Evolutionary conservation across 2,888 invertebrate species (phyloP).

Genomic region (Cosmorhoe ocellata): DNA sequence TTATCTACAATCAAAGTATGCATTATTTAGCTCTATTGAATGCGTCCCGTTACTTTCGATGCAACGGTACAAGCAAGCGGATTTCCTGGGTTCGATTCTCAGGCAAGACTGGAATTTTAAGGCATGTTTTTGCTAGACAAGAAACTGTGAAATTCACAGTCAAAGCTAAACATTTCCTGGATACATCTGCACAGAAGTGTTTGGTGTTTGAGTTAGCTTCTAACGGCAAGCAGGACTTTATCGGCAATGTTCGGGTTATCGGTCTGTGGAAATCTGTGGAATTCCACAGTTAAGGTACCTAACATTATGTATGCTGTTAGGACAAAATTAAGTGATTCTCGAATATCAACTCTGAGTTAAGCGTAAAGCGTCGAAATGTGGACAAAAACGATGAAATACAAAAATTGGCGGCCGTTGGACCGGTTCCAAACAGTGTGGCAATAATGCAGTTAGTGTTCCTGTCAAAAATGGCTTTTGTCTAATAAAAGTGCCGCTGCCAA

Average conservation of each 20-base stretch:
- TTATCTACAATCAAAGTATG: slow-evolving; percentile 32
- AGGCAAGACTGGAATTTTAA: slow-evolving; percentile 61
- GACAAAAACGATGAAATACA: slow-evolving; percentile 29
- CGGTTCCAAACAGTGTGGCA: slow-evolving; percentile 57
- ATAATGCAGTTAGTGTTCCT: slow-evolving; percentile 55
- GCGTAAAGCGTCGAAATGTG: slow-evolving; percentile 7
- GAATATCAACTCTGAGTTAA: not conserved
- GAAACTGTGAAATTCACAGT: slow-evolving; percentile 25
- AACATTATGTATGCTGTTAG: not conserved
- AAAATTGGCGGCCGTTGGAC: slow-evolving; percentile 46
- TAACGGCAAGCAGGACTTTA: slow-evolving; percentile 5
- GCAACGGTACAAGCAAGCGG: slow-evolving; percentile 62
- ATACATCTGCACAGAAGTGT: slow-evolving; percentile 13
- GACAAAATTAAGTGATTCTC: too few relatives aligned
- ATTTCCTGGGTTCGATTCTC: slow-evolving; percentile 71
- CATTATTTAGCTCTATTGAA: slow-evolving; percentile 32
- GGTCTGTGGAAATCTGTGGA: not conserved
- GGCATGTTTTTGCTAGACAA: slow-evolving; percentile 29
- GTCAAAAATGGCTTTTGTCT: slow-evolving; percentile 50
- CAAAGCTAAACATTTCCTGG: not conserved
- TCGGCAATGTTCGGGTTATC: slow-evolving; percentile 8
- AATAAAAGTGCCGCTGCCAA: slow-evolving; percentile 43
- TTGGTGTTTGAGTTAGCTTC: slow-evolving; percentile 17
- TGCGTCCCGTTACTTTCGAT: slow-evolving; percentile 58
- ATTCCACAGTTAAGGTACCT: not conserved